phyloP scores from a whole-genome alignment of 1,140 invertebrate genomes.

The Nomia melanderi region DNA sequence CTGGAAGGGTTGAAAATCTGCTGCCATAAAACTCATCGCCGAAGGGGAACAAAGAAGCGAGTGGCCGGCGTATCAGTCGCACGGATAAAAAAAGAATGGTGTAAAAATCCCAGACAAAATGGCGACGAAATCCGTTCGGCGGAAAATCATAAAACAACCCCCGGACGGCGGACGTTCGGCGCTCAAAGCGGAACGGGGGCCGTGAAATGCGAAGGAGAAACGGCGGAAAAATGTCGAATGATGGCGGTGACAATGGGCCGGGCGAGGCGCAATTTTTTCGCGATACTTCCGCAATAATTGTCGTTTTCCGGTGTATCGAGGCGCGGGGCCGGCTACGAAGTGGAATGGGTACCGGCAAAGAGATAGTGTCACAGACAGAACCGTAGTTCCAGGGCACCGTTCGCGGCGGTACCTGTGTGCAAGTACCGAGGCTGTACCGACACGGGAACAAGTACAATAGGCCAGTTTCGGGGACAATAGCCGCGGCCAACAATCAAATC shows the following conservation, averaged over 20 bases:
- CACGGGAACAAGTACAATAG: slow-evolving; percentile 69
- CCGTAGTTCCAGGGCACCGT: slow-evolving; percentile 38
- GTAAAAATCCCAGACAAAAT: slow-evolving; percentile 4
- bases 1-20: neutral
- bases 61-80: neutral
- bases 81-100: slow-evolving; percentile 1
- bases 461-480: slow-evolving; percentile 76
- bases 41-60: neutral
- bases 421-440: slow-evolving; percentile 58
- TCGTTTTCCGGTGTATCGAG: slow-evolving; percentile 38
- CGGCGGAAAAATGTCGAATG: neutral
- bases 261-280: slow-evolving; percentile 46
- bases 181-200: neutral
- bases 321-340: slow-evolving; percentile 15
- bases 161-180: too few relatives aligned
- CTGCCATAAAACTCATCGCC: neutral
- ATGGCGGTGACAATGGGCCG: neutral
- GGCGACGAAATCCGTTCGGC: slow-evolving; percentile 4
- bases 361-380: slow-evolving; percentile 75
- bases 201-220: too few relatives aligned
- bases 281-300: slow-evolving; percentile 64
- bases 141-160: slow-evolving; percentile 25
- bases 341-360: slow-evolving; percentile 46
- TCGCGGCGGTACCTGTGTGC: slow-evolving; percentile 59
- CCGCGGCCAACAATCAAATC: slow-evolving; percentile 80